Evolutionary conservation across 2,888 invertebrate genomes (phyloP).

Genomic region (Aphrophora alni): DNA sequence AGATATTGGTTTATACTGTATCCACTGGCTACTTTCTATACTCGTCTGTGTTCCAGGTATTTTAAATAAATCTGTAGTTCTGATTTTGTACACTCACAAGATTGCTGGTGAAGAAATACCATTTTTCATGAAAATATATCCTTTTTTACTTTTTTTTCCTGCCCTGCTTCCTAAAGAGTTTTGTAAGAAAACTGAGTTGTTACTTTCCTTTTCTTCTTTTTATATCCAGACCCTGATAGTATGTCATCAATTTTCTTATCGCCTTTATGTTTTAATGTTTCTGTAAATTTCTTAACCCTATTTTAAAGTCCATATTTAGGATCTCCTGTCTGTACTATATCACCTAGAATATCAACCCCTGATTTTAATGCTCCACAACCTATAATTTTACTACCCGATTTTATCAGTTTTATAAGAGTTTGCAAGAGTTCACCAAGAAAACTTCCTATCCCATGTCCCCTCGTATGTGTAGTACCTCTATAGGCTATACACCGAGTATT

Average conservation of each 20-base stretch:
- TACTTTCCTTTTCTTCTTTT: too few species aligned
- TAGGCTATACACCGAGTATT: too few species aligned
- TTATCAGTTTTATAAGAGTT: not conserved
- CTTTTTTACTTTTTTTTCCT: too few species aligned
- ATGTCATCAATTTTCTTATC: constrained; percentile 2
- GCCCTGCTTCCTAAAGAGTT: too few species aligned
- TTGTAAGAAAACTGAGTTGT: too few species aligned
- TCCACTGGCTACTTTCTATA: not conserved
- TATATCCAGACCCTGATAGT: too few species aligned
- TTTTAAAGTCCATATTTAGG: not conserved
- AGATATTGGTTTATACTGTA: constrained; percentile 41
- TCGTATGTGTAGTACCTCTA: too few species aligned
- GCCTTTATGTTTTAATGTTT: not conserved
- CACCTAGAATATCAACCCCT: constrained; percentile 6
- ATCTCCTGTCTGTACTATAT: constrained; percentile 9
- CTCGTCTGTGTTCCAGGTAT: constrained; percentile 45
- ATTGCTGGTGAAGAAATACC: constrained; percentile 46
- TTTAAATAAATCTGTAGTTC: constrained; percentile 49
- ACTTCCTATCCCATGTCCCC: not conserved
- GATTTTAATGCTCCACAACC: too few species aligned
- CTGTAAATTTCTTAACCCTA: too few species aligned
- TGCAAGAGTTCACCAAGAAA: too few species aligned
- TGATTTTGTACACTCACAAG: constrained; percentile 47
- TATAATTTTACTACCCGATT: not conserved
- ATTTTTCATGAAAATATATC: constrained; percentile 29